Evolutionary conservation across 2,113 vertebrate species (phyloP).

Genomic region (Sprattus sprattus): DNA sequence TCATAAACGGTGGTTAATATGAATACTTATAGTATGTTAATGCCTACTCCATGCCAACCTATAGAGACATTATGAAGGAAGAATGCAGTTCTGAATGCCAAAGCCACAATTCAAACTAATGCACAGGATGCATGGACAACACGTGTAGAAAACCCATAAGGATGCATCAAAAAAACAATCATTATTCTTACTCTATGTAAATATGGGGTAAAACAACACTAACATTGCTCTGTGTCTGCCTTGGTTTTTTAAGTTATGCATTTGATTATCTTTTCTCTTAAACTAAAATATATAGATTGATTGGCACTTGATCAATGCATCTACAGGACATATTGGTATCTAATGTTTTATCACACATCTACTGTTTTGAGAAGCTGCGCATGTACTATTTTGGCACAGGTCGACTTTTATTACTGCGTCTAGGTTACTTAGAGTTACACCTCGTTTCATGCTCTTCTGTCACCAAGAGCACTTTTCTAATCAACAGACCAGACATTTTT

Average conservation of each 20-base stretch:
- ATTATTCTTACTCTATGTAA: conserved; percentile 75
- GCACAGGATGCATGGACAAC: conserved; percentile 73
- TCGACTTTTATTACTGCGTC: conserved; percentile 75
- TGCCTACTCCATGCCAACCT: conserved; percentile 80
- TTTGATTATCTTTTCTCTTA: conserved; percentile 75
- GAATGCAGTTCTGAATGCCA: conserved; percentile 67
- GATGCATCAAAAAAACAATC: conserved; percentile 76
- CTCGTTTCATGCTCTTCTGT: conserved; percentile 69
- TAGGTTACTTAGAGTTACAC: conserved; percentile 75
- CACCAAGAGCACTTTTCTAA: conserved; percentile 69
- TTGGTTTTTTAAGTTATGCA: conserved; percentile 69
- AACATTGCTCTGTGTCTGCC: conserved; percentile 72
- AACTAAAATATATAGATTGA: conserved; percentile 75
- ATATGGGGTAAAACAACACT: conserved; percentile 75
- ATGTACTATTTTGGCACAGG: conserved; percentile 77
- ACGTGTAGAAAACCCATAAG: conserved; percentile 71
- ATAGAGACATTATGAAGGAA: conserved; percentile 78
- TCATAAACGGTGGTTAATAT: conserved; percentile 78
- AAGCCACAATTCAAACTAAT: conserved; percentile 80
- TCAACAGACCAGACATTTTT: conserved; percentile 76
- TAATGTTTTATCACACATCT: conserved; percentile 77
- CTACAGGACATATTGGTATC: conserved; percentile 77
- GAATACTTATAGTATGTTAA: conserved; percentile 80
- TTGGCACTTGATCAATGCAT: conserved; percentile 81
- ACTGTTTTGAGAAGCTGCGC: conserved; percentile 76